Evolutionary conservation across 37 sponge, comb jelly and placozoan species (phyloP).

Genomic region (Tethya wilhelma): DNA sequence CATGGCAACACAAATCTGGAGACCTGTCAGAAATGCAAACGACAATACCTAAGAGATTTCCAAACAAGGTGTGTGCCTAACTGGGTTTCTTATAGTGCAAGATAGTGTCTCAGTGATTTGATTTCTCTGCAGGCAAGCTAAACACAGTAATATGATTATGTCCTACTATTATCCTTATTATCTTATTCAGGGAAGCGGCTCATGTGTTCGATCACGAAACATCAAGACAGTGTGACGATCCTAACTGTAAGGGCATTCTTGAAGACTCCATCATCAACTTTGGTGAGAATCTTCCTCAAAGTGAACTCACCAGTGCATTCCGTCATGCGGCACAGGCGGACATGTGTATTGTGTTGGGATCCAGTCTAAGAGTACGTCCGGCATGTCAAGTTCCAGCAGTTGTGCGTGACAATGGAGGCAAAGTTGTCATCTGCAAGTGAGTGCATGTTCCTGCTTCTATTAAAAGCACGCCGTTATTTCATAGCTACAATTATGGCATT

Average conservation of each 20-base stretch:
- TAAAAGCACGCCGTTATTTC: too few species aligned
- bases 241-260: constrained; percentile 65
- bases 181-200: constrained; percentile 41
- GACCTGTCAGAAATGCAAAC: constrained; percentile 70
- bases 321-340: constrained; percentile 78
- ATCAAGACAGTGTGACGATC: constrained; percentile 79
- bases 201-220: constrained; percentile 75
- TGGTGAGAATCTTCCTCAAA: constrained; percentile 80
- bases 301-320: constrained; percentile 74
- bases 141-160: background rate
- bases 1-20: constrained; percentile 95
- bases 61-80: constrained; percentile 61
- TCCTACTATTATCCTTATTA: background rate
- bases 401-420: constrained; percentile 56
- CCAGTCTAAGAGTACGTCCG: constrained; percentile 82
- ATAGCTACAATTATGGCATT: too few species aligned
- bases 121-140: background rate
- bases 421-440: constrained; percentile 89
- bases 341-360: constrained; percentile 87
- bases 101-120: background rate
- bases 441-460: too few species aligned
- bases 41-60: constrained; percentile 89
- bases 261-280: constrained; percentile 89
- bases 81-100: background rate
- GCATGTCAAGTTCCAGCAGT: constrained; percentile 70